Conservation (phyloP, 2,888 invertebrate genomes). For the Hypomecis atomaria region DNA sequence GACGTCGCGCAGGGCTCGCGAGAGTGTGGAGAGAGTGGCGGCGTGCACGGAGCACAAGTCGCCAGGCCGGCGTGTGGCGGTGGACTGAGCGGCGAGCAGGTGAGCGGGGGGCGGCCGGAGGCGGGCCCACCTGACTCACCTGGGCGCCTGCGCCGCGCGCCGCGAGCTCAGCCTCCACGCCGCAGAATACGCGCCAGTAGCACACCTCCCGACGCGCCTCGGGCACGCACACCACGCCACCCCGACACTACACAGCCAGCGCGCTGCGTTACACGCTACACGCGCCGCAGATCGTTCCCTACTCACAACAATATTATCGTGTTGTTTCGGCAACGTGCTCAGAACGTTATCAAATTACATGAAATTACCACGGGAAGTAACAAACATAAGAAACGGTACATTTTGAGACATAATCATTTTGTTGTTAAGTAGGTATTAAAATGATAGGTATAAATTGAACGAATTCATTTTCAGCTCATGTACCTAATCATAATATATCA, state of each 20-base stretch:
- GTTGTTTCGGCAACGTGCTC: neutral
- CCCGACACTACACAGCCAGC: neutral
- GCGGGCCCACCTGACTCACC: constrained; percentile 83
- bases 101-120: constrained; percentile 78
- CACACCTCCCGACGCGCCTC: constrained; percentile 37
- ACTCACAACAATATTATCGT: neutral
- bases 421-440: too few relatives aligned
- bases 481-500: too few relatives aligned
- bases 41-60: constrained; percentile 83
- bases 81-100: constrained; percentile 76
- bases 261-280: too few relatives aligned
- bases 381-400: neutral
- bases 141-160: constrained; percentile 80
- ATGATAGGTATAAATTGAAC: too few relatives aligned
- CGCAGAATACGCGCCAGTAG: constrained; percentile 47
- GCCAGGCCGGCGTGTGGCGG: constrained; percentile 75
- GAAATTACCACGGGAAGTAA: too few relatives aligned
- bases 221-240: constrained; percentile 1
- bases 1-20: constrained; percentile 81
- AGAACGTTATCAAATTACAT: constrained; percentile 1
- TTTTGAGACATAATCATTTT: too few relatives aligned
- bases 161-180: constrained; percentile 66
- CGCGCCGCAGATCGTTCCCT: neutral
- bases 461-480: too few relatives aligned
- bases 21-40: constrained; percentile 82